Percentiles rank a stretch among this genome's conserved stretches.
Evolutionary conservation across 2,113 vertebrate species (phyloP).

Genomic region (Xenus cinereus): DNA sequence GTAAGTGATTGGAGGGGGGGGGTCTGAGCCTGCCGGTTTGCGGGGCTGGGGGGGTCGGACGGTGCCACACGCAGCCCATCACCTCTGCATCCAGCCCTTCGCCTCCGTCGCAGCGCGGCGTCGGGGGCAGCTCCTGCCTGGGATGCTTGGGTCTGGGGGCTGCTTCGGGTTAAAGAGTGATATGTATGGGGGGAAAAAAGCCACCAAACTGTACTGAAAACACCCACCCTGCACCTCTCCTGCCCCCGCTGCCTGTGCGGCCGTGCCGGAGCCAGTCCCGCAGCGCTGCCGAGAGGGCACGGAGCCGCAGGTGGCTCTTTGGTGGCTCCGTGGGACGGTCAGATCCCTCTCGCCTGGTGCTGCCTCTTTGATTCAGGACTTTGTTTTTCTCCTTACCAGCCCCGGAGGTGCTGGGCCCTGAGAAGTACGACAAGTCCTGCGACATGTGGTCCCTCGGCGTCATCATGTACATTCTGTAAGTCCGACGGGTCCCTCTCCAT

Average conservation of each 20-base stretch:
- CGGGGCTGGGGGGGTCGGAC: neutral
- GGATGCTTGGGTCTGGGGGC: neutral
- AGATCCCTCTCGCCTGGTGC: rapidly evolving
- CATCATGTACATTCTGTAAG: conserved; percentile 99
- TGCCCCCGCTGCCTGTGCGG: neutral
- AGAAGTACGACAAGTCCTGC: conserved; percentile 99
- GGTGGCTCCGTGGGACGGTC: neutral
- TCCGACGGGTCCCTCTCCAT: neutral
- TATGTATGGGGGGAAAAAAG: neutral
- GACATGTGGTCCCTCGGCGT: conserved; percentile 99
- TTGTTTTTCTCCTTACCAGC: conserved; percentile 68
- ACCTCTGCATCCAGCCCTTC: neutral
- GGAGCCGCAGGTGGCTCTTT: neutral
- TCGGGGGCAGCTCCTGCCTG: neutral
- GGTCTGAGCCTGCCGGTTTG: neutral
- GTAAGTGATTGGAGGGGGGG: conserved; percentile 75
- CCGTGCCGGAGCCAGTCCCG: rapidly evolving
- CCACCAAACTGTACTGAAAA: neutral
- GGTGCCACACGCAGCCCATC: rapidly evolving
- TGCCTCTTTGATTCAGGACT: neutral
- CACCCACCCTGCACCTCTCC: neutral
- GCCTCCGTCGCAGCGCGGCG: neutral
- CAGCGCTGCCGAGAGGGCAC: neutral
- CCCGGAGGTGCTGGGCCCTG: conserved; percentile 95
- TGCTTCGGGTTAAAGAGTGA: neutral